Evolutionary conservation across 2,113 vertebrate genomes (phyloP), one percentile per base, ranked within the genome.

Genomic region (Aix galericulata): DNA sequence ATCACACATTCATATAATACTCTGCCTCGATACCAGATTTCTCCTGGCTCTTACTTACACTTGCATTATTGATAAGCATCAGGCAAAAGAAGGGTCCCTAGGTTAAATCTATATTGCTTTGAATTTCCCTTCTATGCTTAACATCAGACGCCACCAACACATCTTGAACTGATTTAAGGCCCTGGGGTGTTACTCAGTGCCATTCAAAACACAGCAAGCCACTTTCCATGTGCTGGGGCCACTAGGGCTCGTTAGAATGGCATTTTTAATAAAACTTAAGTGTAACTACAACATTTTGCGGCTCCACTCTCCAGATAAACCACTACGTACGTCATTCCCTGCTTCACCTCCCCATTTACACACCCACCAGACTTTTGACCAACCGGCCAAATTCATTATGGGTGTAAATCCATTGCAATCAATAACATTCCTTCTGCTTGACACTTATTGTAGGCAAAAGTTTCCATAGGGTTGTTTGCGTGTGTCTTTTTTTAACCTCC

Each of bases 141-240:
- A 95, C 93, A 86, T 97, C 96, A 97, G 96, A 97, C 93, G 96
- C 95, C 77, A 83, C 95, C 91, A 69, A 89, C 96, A 97, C 97
- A 97, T 97, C 97, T 97, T 97, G 97, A 98, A 96, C 93, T 96
- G 94, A 97, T 97, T 97, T 97, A 94, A 95, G 96, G 94, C 95
- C 95, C 95, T 78, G 93, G 96, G 89, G 77, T 96, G 96, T 95
- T 97, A 91, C 94, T 95, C 90, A 6, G 89, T 95, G 94, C 97
- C 84, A 94, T 95, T 96, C 95, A 96, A 97, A 96, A 96, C 95
- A 92, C 96, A 97, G 97, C 97, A 97, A 53, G 83, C 97, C 92
- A 95, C 94, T 97, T 96, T 98, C 96, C 96, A 90, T 91, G 96
- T 95, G 95, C 95, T 76, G 89, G 93, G 97, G 96, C 96, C 95